These are phyloP conservation scores for Zaprionus inermis DNA, from an alignment of 1,140 invertebrate species.

Conservation along the genomic window DNA sequence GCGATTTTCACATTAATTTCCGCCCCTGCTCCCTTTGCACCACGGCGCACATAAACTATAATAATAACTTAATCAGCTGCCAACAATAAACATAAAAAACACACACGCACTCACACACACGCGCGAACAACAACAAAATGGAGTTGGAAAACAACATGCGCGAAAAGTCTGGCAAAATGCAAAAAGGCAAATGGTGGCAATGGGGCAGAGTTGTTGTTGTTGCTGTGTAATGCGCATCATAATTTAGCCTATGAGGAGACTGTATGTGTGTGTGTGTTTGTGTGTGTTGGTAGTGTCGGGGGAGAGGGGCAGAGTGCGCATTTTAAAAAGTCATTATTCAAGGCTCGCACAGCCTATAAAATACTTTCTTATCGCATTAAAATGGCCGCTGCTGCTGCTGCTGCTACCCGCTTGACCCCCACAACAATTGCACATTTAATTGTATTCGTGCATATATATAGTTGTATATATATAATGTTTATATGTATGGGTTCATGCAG, in stretches of 20 bases:
- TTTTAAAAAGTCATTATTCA: slow-evolving; percentile 35
- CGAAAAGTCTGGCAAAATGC: neutral
- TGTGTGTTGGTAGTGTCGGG: neutral
- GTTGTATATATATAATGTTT: neutral
- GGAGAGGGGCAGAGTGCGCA: neutral
- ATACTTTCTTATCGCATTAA: slow-evolving; percentile 44
- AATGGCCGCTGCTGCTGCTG: neutral
- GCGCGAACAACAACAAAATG: slow-evolving; percentile 10
- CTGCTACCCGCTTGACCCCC: slow-evolving; percentile 5
- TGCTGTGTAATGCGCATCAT: slow-evolving; percentile 31
- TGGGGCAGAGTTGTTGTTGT: neutral
- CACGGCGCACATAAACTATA: slow-evolving; percentile 37
- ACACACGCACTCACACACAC: slow-evolving; percentile 1
- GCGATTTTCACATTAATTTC: slow-evolving; percentile 36
- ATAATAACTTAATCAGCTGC: slow-evolving; percentile 48
- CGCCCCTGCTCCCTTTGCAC: neutral
- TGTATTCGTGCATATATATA: neutral
- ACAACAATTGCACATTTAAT: slow-evolving; percentile 1
- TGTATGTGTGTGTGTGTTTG: no score
- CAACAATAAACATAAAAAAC: slow-evolving; percentile 44
- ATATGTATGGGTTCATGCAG: neutral
- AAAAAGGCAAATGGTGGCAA: neutral
- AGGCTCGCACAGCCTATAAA: slow-evolving; percentile 23
- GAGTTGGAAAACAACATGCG: neutral
- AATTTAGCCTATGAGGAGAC: slow-evolving; percentile 18